Evolutionary conservation across 2,888 invertebrate genomes (phyloP).

Genomic region (Latrodectus hesperus): DNA sequence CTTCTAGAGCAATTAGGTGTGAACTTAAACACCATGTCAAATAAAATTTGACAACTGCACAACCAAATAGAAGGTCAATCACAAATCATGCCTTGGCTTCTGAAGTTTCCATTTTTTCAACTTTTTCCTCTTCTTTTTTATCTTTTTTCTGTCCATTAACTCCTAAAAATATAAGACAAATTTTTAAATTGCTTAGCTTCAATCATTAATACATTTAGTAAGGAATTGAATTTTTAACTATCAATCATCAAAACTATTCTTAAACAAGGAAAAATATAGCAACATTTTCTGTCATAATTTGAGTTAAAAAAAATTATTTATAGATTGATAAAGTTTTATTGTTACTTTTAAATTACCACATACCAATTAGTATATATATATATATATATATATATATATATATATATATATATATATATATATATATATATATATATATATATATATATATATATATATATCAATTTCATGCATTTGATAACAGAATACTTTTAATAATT

Average conservation of each 20-base stretch:
- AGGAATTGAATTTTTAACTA: neutral
- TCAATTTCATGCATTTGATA: no score
- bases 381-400: no score
- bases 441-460: no score
- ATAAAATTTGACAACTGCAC: slow-evolving; percentile 40
- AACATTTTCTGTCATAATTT: no score
- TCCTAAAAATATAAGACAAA: slow-evolving; percentile 73
- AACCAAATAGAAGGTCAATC: slow-evolving; percentile 18
- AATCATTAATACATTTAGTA: no score
- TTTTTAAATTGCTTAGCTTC: neutral
- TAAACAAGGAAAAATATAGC: neutral
- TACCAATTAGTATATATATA: no score
- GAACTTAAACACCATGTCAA: slow-evolving; percentile 38
- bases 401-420: no score
- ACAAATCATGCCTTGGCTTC: slow-evolving; percentile 42
- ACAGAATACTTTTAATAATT: no score
- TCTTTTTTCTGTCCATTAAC: slow-evolving; percentile 78
- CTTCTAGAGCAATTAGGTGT: slow-evolving; percentile 27
- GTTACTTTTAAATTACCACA: no score
- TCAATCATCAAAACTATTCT: neutral
- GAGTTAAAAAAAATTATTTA: no score
- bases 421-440: no score
- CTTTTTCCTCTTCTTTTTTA: slow-evolving; percentile 77
- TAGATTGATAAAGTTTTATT: no score
- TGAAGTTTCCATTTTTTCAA: slow-evolving; percentile 61